Conservation (phyloP, 2,113 vertebrate species). For the Octodon degus region DNA sequence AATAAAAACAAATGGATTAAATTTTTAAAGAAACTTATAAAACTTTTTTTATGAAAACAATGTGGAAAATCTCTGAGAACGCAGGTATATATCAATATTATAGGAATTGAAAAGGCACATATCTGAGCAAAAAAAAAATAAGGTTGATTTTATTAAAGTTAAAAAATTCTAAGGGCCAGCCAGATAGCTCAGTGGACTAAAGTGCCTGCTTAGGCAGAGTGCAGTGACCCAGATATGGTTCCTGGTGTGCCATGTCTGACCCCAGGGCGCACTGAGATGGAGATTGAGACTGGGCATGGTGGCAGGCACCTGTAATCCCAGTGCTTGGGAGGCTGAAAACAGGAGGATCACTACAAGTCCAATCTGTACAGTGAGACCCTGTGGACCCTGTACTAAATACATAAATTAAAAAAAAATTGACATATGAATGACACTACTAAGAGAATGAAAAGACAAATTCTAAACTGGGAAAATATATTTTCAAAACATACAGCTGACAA, state of each 20-base stretch:
- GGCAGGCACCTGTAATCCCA: no score
- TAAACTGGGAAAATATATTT: not conserved
- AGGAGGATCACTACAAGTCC: no score
- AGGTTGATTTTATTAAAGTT: constrained; percentile 16
- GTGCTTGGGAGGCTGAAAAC: no score
- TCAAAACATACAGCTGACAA: not conserved
- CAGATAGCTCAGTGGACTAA: no score
- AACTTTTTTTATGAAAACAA: constrained; percentile 33
- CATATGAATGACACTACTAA: not conserved
- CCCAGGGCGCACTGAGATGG: no score
- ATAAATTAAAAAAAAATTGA: not conserved
- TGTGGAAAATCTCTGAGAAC: not conserved
- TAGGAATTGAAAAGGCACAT: not conserved
- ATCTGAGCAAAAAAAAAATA: constrained; percentile 44
- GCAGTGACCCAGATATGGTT: no score
- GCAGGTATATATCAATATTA: not conserved
- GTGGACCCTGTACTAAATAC: no score
- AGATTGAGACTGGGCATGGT: no score
- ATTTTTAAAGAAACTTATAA: constrained; percentile 24
- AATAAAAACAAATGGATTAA: constrained; percentile 41
- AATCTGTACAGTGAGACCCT: no score
- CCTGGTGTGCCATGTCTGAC: no score
- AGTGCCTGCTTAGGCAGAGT: no score
- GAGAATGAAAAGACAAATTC: not conserved
- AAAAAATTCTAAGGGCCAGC: not conserved